These are phyloP conservation scores for Melitaea cinxia DNA, from an alignment of 1,140 invertebrate genomes.

Conservation along the genomic window DNA sequence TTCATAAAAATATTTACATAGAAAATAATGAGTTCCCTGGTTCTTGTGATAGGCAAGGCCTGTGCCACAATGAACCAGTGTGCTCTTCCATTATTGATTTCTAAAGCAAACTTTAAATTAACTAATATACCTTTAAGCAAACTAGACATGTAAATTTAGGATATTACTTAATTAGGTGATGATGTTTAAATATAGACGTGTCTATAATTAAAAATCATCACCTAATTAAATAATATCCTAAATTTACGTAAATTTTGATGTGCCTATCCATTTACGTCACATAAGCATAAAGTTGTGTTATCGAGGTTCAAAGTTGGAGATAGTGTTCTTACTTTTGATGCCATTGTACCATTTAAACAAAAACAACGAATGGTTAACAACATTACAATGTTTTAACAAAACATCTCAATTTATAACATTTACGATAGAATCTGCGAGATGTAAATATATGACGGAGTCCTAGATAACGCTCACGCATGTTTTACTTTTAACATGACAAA, in stretches of 20 bases:
- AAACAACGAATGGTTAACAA: slow-evolving; percentile 26
- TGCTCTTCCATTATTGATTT: too few relatives aligned
- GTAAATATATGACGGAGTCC: slow-evolving; percentile 18
- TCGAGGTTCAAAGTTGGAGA: slow-evolving; percentile 46
- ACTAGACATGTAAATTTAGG: too few relatives aligned
- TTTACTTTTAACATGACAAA: background rate
- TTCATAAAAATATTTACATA: too few relatives aligned
- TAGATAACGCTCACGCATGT: slow-evolving; percentile 2
- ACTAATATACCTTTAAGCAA: too few relatives aligned
- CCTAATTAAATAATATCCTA: slow-evolving; percentile 18
- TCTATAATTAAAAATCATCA: slow-evolving; percentile 8
- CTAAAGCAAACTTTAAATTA: too few relatives aligned
- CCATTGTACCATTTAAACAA: slow-evolving; percentile 39
- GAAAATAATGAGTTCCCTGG: too few relatives aligned
- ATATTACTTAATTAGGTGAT: too few relatives aligned
- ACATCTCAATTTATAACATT: slow-evolving; percentile 16
- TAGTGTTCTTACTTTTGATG: slow-evolving; percentile 36
- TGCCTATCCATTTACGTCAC: slow-evolving; percentile 33
- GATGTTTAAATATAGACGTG: background rate
- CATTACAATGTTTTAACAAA: slow-evolving; percentile 11
- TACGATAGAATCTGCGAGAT: slow-evolving; percentile 13
- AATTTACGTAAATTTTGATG: slow-evolving; percentile 14
- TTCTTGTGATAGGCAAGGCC: too few relatives aligned
- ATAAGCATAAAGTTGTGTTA: slow-evolving; percentile 35
- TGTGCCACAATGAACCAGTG: too few relatives aligned